phyloP scores from a whole-genome alignment of 2,797 vertebrate species.

The Dendrocincla tyrannina region DNA sequence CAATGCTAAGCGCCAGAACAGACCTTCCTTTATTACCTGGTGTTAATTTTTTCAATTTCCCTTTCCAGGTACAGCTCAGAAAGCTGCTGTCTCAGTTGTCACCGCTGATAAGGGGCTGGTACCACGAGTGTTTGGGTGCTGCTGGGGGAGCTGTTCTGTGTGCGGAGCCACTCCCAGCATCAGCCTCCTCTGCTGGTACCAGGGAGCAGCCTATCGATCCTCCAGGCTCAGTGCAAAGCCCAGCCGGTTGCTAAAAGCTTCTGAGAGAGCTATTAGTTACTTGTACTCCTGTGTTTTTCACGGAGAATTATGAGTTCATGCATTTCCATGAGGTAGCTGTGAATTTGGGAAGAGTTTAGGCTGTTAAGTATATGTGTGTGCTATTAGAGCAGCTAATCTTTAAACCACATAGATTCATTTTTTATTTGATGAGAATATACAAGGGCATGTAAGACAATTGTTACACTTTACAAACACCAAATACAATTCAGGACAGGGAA shows the following conservation, averaged over 20 bases:
- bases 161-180: not conserved
- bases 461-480: not conserved
- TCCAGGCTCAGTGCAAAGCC: not conserved
- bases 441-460: not conserved
- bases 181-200: conserved; percentile 2
- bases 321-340: not conserved
- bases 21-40: not conserved
- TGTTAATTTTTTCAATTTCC: not conserved
- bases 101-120: not conserved
- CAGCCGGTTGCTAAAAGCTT: not conserved
- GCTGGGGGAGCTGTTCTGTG: not conserved
- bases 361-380: not conserved
- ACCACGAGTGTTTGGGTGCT: not conserved
- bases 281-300: not conserved
- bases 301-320: not conserved
- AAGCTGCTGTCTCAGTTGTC: not conserved
- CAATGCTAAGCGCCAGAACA: not conserved
- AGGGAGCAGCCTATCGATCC: conserved; percentile 33
- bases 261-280: not conserved
- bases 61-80: not conserved
- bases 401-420: not conserved
- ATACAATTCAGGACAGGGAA: not conserved
- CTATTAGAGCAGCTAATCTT: not conserved
- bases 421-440: not conserved
- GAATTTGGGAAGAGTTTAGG: not conserved